A percentile compares a stretch with the other conserved stretches of the same genome.
Evolutionary conservation across 2,797 vertebrate species (phyloP).

Genomic region (Chaetodon trifasciatus): DNA sequence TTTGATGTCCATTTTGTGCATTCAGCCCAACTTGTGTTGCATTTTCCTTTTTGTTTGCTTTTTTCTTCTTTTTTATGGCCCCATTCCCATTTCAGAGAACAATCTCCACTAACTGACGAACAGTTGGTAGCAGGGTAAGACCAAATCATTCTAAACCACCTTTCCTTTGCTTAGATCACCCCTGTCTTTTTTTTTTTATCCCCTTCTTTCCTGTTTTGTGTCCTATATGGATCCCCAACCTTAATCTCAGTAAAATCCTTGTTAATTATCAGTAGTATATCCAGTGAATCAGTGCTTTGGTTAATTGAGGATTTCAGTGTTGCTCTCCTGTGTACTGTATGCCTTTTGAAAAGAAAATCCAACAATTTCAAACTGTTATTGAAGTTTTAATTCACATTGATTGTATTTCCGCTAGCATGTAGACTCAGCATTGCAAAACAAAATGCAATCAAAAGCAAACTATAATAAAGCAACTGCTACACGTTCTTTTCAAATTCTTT

Average conservation of each 20-base stretch:
- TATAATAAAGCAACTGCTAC: constrained; percentile 22
- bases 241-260: constrained; percentile 66
- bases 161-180: constrained; percentile 87
- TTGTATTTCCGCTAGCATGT: constrained; percentile 26
- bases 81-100: constrained; percentile 97
- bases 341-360: constrained; percentile 10
- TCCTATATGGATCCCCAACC: constrained; percentile 69
- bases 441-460: constrained; percentile 42
- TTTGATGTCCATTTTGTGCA: constrained; percentile 82
- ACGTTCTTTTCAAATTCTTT: constrained; percentile 42
- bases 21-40: constrained; percentile 83
- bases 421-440: constrained; percentile 27
- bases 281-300: constrained; percentile 64
- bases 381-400: constrained; percentile 45
- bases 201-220: constrained; percentile 78
- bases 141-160: constrained; percentile 86
- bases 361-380: constrained; percentile 35
- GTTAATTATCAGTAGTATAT: constrained; percentile 53
- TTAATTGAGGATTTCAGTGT: constrained; percentile 50
- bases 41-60: constrained; percentile 82
- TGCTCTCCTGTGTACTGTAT: constrained; percentile 40
- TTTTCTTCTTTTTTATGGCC: constrained; percentile 90
- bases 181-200: constrained; percentile 84
- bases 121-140: constrained; percentile 99
- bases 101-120: constrained; percentile 95